Conservation (phyloP, 2,797 vertebrate genomes). For the Cercopithecus diana region DNA sequence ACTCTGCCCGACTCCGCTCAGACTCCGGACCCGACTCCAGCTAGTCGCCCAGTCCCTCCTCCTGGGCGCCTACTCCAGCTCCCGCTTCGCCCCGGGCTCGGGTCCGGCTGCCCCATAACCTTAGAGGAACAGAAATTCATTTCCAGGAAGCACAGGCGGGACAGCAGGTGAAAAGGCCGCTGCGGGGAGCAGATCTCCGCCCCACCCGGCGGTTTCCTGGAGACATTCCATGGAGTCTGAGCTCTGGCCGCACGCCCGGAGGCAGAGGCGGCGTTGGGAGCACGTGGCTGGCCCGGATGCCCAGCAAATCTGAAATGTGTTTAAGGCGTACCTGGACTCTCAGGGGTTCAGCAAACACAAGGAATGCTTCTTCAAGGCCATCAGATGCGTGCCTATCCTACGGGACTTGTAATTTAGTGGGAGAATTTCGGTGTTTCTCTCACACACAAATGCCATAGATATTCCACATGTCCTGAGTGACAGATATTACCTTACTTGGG, state of each 20-base stretch:
- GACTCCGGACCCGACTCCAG: no score
- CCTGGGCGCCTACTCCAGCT: not conserved
- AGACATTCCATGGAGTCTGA: not conserved
- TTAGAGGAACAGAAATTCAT: not conserved
- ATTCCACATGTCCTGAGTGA: not conserved
- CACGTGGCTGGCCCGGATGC: no score
- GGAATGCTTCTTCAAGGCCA: not conserved
- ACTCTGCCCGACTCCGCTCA: no score
- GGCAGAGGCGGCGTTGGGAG: rapidly evolving
- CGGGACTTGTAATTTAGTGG: not conserved
- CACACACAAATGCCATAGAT: not conserved
- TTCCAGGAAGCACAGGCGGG: not conserved
- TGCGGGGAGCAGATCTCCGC: rapidly evolving
- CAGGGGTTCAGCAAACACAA: not conserved
- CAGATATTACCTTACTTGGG: not conserved
- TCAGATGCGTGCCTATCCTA: not conserved
- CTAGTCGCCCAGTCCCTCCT: no score
- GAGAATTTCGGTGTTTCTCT: not conserved
- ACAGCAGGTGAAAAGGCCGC: not conserved
- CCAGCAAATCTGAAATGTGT: not conserved
- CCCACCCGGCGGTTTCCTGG: rapidly evolving
- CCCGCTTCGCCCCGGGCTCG: not conserved
- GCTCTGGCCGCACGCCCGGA: rapidly evolving
- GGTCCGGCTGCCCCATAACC: rapidly evolving
- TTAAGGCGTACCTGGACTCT: not conserved